phyloP scores from a whole-genome alignment of 2,888 invertebrate species.

The Andrena bicolor region DNA sequence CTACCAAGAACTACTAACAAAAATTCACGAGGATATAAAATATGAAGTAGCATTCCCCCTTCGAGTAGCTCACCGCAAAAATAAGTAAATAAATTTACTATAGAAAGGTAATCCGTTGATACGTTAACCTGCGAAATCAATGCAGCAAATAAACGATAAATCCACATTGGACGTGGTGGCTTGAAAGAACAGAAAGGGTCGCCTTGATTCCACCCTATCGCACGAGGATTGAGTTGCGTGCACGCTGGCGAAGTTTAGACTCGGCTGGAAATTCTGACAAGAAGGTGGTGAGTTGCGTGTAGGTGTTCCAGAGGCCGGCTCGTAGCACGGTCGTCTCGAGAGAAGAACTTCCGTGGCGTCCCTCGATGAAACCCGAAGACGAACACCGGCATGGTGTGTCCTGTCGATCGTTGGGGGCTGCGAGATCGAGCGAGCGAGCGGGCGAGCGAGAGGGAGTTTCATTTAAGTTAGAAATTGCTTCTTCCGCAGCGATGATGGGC shows the following conservation, averaged over 20 bases:
- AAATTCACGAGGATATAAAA: too few relatives aligned
- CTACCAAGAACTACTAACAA: too few relatives aligned
- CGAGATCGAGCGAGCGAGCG: constrained; percentile 56
- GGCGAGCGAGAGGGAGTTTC: constrained; percentile 80
- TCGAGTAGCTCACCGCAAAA: too few relatives aligned
- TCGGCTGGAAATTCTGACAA: constrained; percentile 51
- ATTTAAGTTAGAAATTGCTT: constrained; percentile 85
- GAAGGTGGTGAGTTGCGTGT: constrained; percentile 64
- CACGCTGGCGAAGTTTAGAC: constrained; percentile 32
- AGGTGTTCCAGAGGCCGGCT: constrained; percentile 37
- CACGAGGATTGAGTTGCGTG: constrained; percentile 51
- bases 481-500: constrained; percentile 85
- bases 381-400: constrained; percentile 54
- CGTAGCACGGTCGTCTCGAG: constrained; percentile 45
- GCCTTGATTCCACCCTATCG: not conserved
- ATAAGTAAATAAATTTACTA: too few relatives aligned
- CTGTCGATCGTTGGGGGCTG: constrained; percentile 64
- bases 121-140: too few relatives aligned
- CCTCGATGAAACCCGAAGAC: constrained; percentile 62
- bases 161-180: not conserved
- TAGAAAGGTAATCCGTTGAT: too few relatives aligned
- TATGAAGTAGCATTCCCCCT: too few relatives aligned
- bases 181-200: constrained; percentile 1
- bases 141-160: too few relatives aligned
- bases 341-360: constrained; percentile 58